Conservation (phyloP, 2,113 vertebrate genomes). For the Chloropsis hardwickii region DNA sequence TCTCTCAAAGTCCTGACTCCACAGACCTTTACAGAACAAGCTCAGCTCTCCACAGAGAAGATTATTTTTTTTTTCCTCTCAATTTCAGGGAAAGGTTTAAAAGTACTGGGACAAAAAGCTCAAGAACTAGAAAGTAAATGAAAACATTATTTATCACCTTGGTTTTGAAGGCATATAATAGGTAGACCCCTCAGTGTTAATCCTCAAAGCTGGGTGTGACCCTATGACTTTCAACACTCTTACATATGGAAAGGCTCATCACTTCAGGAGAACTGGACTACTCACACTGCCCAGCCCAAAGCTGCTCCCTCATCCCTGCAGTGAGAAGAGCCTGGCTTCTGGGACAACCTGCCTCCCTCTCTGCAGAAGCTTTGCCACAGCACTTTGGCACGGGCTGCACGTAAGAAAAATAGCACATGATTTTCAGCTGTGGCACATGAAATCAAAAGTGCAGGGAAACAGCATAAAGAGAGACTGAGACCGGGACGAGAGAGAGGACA, state of each 20-base stretch:
- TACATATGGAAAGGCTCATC: rapidly evolving
- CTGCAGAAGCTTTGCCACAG: background rate
- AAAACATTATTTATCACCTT: background rate
- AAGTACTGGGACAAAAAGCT: background rate
- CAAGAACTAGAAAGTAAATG: background rate
- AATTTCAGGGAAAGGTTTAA: background rate
- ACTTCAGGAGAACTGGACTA: background rate
- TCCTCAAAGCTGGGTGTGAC: background rate
- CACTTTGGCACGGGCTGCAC: rapidly evolving
- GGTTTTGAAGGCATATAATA: background rate
- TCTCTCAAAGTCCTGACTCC: background rate
- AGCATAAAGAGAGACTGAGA: background rate
- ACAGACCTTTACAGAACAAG: background rate
- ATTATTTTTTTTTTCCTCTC: background rate
- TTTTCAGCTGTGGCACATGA: background rate
- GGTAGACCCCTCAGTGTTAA: background rate
- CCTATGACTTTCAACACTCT: background rate
- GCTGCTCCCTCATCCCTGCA: background rate
- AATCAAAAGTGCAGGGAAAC: background rate
- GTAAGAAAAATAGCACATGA: rapidly evolving
- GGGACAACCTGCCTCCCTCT: background rate
- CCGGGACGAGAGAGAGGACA: background rate
- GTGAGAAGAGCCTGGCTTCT: background rate
- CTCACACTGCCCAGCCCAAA: rapidly evolving
- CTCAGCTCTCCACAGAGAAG: background rate